Evolutionary conservation across 2,797 vertebrate genomes (phyloP).

Genomic region (Astyanax mexicanus): DNA sequence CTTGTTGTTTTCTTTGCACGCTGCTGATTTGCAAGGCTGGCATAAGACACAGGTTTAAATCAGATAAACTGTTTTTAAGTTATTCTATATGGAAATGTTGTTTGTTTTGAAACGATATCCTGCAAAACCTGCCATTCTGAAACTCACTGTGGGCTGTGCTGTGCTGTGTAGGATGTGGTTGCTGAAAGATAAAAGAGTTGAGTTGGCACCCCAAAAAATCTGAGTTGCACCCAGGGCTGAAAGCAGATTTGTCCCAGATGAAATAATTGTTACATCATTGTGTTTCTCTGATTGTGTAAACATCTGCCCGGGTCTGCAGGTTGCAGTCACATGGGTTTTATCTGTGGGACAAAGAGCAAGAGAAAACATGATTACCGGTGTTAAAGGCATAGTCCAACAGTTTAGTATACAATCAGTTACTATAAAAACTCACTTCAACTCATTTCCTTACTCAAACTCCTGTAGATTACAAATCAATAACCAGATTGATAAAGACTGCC

Average conservation of each 20-base stretch:
- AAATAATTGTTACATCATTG: background rate
- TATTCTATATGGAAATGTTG: background rate
- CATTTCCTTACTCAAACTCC: no score
- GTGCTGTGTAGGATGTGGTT: conserved; percentile 16
- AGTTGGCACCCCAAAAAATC: background rate
- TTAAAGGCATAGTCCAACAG: background rate
- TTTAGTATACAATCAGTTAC: background rate
- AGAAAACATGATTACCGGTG: background rate
- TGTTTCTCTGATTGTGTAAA: background rate
- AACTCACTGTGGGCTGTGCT: background rate
- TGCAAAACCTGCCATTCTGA: background rate
- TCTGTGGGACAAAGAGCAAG: background rate
- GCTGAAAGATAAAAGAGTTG: background rate
- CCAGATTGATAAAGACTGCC: no score
- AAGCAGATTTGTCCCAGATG: background rate
- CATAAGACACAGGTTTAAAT: background rate
- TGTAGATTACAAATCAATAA: no score
- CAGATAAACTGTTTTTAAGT: background rate
- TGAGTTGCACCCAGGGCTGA: background rate
- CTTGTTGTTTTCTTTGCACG: no score
- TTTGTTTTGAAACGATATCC: background rate
- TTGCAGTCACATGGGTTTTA: background rate
- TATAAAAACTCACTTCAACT: background rate
- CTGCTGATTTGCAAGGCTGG: background rate
- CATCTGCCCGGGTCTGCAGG: background rate